Percentiles rank a stretch among this genome's conserved stretches.
Conservation (phyloP, 2,888 invertebrate species). For the Cheilosia soror region DNA sequence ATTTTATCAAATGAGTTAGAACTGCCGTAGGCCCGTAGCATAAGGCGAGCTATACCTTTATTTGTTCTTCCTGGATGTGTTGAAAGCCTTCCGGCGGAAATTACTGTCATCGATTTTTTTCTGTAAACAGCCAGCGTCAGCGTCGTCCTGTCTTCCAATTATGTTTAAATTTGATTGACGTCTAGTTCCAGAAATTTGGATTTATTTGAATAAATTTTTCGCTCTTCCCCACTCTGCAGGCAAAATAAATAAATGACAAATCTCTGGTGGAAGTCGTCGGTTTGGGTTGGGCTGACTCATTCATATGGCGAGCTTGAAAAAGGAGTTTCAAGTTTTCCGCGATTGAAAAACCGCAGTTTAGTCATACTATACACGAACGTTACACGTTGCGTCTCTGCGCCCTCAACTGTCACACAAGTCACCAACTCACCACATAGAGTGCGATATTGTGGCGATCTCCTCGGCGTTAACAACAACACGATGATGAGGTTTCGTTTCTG, state of each 20-base stretch:
- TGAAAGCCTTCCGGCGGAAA: conserved; percentile 55
- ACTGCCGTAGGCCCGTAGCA: not conserved
- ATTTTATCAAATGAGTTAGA: conserved; percentile 1
- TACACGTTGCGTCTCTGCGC: conserved; percentile 5
- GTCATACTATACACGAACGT: conserved; percentile 42
- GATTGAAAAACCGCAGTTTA: conserved; percentile 63
- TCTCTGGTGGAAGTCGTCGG: conserved; percentile 14
- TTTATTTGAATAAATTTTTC: not conserved
- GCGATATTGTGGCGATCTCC: conserved; percentile 56
- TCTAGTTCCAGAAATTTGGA: conserved; percentile 3
- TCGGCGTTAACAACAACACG: not conserved
- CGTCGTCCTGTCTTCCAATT: conserved; percentile 15
- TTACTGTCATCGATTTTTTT: conserved; percentile 21
- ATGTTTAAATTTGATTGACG: conserved; percentile 32
- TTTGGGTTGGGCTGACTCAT: conserved; percentile 46
- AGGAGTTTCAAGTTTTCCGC: conserved; percentile 55
- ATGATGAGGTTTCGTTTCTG: conserved; percentile 38
- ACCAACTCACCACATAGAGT: not conserved
- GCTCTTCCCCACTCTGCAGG: not conserved
- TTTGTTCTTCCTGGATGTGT: conserved; percentile 14
- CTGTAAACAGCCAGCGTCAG: not conserved
- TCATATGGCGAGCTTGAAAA: conserved; percentile 34
- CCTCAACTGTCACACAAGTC: not conserved
- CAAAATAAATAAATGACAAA: conserved; percentile 51
- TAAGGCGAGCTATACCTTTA: conserved; percentile 1